Conservation (phyloP, 2,797 vertebrate species). For the Halcyon leucocephala region DNA sequence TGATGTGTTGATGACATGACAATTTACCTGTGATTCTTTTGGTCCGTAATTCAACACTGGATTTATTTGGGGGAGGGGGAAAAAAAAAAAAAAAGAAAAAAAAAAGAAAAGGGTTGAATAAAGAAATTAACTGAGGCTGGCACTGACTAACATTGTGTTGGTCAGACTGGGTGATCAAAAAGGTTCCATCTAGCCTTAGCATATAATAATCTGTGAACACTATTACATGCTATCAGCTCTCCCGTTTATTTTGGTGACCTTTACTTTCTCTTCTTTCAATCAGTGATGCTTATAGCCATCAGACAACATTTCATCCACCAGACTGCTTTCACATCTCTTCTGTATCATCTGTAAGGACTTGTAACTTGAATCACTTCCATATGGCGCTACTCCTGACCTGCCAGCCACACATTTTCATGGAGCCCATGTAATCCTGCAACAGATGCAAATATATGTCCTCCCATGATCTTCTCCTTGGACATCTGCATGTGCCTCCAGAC, state of each 20-base stretch:
- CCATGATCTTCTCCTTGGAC: background rate
- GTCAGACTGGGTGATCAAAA: background rate
- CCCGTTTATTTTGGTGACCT: background rate
- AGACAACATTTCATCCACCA: background rate
- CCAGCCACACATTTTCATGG: background rate
- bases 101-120: background rate
- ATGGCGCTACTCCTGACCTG: background rate
- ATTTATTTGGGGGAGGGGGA: background rate
- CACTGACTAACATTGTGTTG: background rate
- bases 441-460: background rate
- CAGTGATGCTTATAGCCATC: background rate
- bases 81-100: background rate
- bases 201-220: background rate
- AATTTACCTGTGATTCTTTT: background rate
- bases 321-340: background rate
- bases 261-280: background rate
- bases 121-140: background rate
- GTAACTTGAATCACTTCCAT: background rate
- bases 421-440: background rate
- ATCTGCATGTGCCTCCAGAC: background rate
- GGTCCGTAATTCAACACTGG: background rate
- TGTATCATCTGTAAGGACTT: background rate
- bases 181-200: background rate
- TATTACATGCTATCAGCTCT: background rate
- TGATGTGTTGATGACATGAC: background rate